Evolutionary conservation across 1,140 invertebrate genomes (phyloP).

Genomic region (Macrostomum lignano): DNA sequence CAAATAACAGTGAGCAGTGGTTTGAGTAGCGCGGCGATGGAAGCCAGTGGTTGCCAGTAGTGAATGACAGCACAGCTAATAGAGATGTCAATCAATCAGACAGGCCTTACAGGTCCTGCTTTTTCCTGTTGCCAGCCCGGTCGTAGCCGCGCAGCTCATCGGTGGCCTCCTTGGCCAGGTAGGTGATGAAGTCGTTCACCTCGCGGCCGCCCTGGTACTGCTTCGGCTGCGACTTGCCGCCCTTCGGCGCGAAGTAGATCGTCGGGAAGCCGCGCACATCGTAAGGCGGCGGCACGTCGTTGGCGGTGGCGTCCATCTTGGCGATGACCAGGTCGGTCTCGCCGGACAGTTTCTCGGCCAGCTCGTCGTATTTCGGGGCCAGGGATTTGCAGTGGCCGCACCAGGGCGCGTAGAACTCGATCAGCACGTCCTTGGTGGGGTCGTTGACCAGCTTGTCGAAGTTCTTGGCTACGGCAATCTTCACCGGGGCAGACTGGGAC

Average conservation of each 20-base stretch:
- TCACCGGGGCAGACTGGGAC: constrained; percentile 50
- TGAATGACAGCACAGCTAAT: too few species aligned
- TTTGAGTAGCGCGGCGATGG: too few species aligned
- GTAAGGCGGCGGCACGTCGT: constrained; percentile 69
- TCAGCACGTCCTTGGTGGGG: constrained; percentile 61
- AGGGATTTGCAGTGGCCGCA: constrained; percentile 88
- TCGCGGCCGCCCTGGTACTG: constrained; percentile 70
- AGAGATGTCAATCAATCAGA: too few species aligned
- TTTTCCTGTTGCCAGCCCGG: constrained; percentile 56
- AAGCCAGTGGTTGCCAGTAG: too few species aligned
- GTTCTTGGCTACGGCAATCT: constrained; percentile 72
- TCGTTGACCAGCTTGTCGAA: constrained; percentile 77
- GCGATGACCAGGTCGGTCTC: constrained; percentile 63
- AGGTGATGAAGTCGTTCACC: constrained; percentile 76
- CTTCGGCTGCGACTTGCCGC: constrained; percentile 46
- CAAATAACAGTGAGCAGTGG: too few species aligned
- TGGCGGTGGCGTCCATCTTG: constrained; percentile 90
- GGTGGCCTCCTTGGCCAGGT: constrained; percentile 66
- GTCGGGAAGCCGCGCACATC: constrained; percentile 87
- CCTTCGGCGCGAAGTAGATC: constrained; percentile 68
- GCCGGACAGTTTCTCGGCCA: constrained; percentile 57
- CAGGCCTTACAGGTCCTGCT: constrained; percentile 10
- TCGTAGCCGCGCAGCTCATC: constrained; percentile 58
- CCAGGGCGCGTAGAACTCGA: constrained; percentile 96
- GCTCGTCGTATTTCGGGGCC: constrained; percentile 64